A percentile compares a stretch with the other conserved stretches of the same genome.
Evolutionary conservation across 2,888 invertebrate genomes (phyloP).

Genomic region (Silvanus unidentatus): DNA sequence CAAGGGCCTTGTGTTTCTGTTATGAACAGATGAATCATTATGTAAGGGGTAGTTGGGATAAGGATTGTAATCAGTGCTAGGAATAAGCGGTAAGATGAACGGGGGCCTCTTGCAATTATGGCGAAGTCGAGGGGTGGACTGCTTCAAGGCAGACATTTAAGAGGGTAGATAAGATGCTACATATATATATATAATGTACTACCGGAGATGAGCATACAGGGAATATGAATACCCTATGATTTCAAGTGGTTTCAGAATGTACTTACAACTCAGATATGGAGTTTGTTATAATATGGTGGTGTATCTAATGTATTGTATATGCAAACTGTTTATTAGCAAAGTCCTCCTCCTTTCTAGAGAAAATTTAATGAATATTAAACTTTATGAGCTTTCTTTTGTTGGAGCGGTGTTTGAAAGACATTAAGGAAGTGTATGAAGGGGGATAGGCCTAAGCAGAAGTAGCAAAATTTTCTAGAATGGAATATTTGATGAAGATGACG

Average conservation of each 20-base stretch:
- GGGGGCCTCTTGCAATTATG: slow-evolving; percentile 21
- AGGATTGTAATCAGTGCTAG: slow-evolving; percentile 20
- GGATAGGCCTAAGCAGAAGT: too few species aligned
- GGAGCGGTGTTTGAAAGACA: too few species aligned
- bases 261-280: not conserved
- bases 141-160: slow-evolving; percentile 13
- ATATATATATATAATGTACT: too few species aligned
- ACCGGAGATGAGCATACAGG: slow-evolving; percentile 20
- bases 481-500: too few species aligned
- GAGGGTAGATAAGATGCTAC: slow-evolving; percentile 27
- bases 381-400: too few species aligned
- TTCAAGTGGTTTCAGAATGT: too few species aligned
- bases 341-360: too few species aligned
- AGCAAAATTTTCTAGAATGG: too few species aligned
- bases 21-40: slow-evolving; percentile 34
- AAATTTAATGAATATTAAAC: too few species aligned
- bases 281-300: slow-evolving; percentile 1
- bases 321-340: too few species aligned
- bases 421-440: too few species aligned
- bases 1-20: slow-evolving; percentile 18
- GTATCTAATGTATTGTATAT: too few species aligned
- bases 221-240: slow-evolving; percentile 11
- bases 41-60: slow-evolving; percentile 23
- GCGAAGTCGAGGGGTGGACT: slow-evolving; percentile 12
- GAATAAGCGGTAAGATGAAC: slow-evolving; percentile 25